Evolutionary conservation across 2,113 vertebrate genomes (phyloP), one percentile per base, ranked within the genome.

Genomic region (Nanorana parkeri): DNA sequence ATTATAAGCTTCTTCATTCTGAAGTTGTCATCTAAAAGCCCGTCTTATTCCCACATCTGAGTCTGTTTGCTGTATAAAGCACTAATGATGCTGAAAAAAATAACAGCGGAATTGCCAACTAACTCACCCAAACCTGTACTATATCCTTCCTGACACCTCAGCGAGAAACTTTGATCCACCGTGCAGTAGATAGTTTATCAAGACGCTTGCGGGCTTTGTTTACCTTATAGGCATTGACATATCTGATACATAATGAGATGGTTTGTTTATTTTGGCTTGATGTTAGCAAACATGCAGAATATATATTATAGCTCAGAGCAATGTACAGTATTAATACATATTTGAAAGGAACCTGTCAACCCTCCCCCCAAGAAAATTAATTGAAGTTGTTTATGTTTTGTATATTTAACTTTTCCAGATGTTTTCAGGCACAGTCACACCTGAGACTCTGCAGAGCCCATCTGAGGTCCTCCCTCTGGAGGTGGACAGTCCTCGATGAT

Each of bases 161-260:
- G 17, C 16, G 17, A 28, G 65, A 68, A 36, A 71, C 55, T 23
- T 61, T 80, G 56, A 80, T 71, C 78, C 67, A 23, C 55, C n/a
- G 24, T 17, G 47, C 36, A 29, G 26, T 3, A 7, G 32, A 71
- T 56, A 54, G 21, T 19, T 63, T 60, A 61, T 17, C 56, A 60
- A 29, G n/a, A 24, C 36, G 3, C 67, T 32, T 28, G 2, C 1
- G 16, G 58, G 36, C 47, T 47, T 63, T 29, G 61, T 52, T 26
- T 61, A 24, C 26, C 20, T 24, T 29, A 28, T 65, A 13, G 16
- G n/a, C 16, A 58, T 41, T 68, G 77, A 60, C 66, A 60, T 17
- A 36, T 67, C 52, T 17, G 15, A 79, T 47, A 11, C 13, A 13
- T 47, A 47, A 47, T 47, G 41, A 47, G 41, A 47, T 47, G 41